phyloP scores from a whole-genome alignment of 2,113 vertebrate species.

The Labrus mixtus region DNA sequence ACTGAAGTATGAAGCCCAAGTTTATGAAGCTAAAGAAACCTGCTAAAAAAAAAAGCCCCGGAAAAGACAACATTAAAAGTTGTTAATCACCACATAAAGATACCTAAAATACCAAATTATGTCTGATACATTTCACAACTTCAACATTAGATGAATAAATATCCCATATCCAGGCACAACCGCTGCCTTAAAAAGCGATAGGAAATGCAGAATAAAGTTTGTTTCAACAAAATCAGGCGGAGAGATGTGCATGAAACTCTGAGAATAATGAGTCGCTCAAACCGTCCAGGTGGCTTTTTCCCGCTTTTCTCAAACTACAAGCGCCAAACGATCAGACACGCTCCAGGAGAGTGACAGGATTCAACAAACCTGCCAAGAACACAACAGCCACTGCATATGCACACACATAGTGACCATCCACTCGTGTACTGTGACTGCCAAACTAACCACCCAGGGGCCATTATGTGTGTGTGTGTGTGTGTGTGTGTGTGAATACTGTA shows the following conservation, averaged over 20 bases:
- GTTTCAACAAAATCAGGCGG: neutral
- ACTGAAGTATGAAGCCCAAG: neutral
- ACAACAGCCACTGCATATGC: conserved; percentile 63
- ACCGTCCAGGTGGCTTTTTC: conserved; percentile 43
- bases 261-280: conserved; percentile 2
- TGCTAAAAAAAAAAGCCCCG: neutral
- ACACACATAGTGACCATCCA: conserved; percentile 45
- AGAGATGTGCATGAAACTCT: conserved; percentile 9
- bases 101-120: neutral
- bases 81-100: neutral
- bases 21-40: neutral
- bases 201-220: neutral
- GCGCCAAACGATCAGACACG: conserved; percentile 41
- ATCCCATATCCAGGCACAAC: neutral
- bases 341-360: conserved; percentile 48
- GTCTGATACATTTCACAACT: neutral
- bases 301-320: conserved; percentile 34
- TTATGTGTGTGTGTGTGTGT: conserved; percentile 5
- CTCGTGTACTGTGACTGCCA: conserved; percentile 48
- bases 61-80: neutral
- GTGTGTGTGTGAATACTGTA: neutral
- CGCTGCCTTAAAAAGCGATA: neutral
- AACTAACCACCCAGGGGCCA: conserved; percentile 37
- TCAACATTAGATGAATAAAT: neutral
- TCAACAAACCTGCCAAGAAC: conserved; percentile 41